Base-by-base conservation (phyloP, 2,888 invertebrate species). In the Xestia sexstrigata region DNA sequence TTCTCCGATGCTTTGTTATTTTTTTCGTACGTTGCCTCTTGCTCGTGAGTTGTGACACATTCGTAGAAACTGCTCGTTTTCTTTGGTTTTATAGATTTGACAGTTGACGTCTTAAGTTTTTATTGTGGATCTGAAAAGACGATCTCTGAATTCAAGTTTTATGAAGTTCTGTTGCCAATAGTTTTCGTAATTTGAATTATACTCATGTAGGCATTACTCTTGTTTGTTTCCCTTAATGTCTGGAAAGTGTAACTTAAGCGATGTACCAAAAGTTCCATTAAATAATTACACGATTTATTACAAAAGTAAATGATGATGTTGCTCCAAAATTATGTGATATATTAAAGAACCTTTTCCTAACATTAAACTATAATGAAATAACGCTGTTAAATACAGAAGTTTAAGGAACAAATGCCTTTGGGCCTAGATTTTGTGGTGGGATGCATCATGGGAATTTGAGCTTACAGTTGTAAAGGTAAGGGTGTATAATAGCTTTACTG, bases 1-100 rank as follows among this genome's bases (percentile, higher is more conserved):
- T 93, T 86, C 87, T 84, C 88, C 89, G 89, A 90, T 89, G 94
- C 94, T 95, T 95, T 95, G 95, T 96, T 84, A 88, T 94, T 94
- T 94, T 93, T 95, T 95, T 92, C 88, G 87, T 89, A 89, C 86
- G 85, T 88, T 87, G 84, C 85, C 82, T 81, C 82, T 82, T 85
- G 83, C 86, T 82, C 67, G 79, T 87, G 90, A 91, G 85, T 80
- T 71, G 80, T 88, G 91, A 92, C 87, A 84, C 88, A 89, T 88
- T 88, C 84, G 81, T 85, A 85, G 78, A 60, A 85, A 87, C 84
- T 86, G 81, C 79, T 83, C 82, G 77, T 84, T 84, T 85, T 85
- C 65, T 69, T 67, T 79, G 65, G 80, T 81, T 82, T 87, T 74
- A 81, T 77, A 76, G 70, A 82, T 81, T 84, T 76, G 55, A 70